Evolutionary conservation across 2,113 vertebrate species (phyloP).

Genomic region (Tricholaema leucomelas): DNA sequence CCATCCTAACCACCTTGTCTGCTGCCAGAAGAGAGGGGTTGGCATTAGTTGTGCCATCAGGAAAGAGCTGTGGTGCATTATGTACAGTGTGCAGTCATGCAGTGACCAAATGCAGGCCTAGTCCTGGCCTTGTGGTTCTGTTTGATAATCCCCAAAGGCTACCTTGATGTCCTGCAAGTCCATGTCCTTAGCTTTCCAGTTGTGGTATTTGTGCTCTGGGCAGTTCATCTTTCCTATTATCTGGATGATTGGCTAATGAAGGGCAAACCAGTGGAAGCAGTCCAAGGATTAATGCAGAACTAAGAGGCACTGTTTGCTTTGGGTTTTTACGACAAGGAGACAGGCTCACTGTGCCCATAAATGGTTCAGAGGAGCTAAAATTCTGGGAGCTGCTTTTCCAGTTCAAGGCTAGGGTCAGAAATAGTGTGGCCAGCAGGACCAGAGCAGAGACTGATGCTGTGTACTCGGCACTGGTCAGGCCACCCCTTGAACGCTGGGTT

Average conservation of each 20-base stretch:
- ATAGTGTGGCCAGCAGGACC: no score
- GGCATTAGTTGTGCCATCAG: background rate
- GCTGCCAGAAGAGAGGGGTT: background rate
- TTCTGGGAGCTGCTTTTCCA: background rate
- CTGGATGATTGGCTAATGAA: background rate
- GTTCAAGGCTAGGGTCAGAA: background rate
- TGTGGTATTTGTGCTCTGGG: background rate
- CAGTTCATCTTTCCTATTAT: background rate
- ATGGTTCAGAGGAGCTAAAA: background rate
- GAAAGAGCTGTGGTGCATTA: background rate
- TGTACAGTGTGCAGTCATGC: background rate
- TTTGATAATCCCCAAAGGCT: background rate
- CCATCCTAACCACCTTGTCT: accelerated
- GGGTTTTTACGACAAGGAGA: background rate
- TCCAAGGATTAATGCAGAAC: background rate
- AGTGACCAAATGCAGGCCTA: background rate
- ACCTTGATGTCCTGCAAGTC: background rate
- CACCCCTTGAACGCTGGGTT: no score
- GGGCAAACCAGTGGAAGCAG: background rate
- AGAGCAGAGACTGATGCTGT: no score
- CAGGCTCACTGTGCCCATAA: background rate
- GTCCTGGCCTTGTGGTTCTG: background rate
- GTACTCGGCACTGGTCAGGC: no score
- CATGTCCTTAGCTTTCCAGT: background rate
- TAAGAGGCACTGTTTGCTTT: background rate